Conservation (phyloP, 1,140 invertebrate species). For the Hestina assimilis region DNA sequence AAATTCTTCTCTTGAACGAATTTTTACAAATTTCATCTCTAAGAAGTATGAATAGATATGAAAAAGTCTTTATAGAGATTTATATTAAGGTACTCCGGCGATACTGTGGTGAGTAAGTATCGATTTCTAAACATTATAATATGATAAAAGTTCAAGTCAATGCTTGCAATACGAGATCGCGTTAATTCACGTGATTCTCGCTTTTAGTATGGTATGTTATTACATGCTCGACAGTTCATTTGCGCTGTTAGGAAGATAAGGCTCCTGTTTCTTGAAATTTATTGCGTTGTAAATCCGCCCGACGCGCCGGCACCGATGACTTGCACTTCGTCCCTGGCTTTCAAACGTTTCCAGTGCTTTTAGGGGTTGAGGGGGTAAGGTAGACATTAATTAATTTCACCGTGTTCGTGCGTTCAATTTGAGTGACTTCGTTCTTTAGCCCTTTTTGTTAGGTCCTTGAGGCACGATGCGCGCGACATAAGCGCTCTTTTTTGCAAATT, state of each 20-base stretch:
- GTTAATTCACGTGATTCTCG: conserved; percentile 14
- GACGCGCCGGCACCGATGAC: conserved; percentile 55
- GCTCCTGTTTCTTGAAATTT: conserved; percentile 58
- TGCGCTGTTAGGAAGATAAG: conserved; percentile 64
- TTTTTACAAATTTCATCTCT: no score
- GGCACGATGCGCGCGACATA: conserved; percentile 20
- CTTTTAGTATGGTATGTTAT: conserved; percentile 42
- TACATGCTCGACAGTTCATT: conserved; percentile 61
- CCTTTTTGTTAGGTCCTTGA: conserved; percentile 46
- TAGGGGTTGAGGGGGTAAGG: no score
- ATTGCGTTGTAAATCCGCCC: conserved; percentile 61
- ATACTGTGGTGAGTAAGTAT: no score
- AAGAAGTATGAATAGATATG: not conserved
- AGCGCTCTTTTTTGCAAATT: conserved; percentile 17
- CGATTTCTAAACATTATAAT: no score
- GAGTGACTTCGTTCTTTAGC: conserved; percentile 49
- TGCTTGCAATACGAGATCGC: not conserved
- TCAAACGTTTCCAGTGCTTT: conserved; percentile 57
- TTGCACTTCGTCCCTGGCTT: conserved; percentile 52
- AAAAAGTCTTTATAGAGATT: conserved; percentile 3
- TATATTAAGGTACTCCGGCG: no score
- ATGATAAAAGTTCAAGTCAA: no score
- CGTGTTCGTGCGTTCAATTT: conserved; percentile 57
- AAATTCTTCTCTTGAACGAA: no score
- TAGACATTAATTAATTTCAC: conserved; percentile 72